Base-by-base conservation (phyloP, 64 coral and sea anemone species). In the Pocillopora verrucosa region DNA sequence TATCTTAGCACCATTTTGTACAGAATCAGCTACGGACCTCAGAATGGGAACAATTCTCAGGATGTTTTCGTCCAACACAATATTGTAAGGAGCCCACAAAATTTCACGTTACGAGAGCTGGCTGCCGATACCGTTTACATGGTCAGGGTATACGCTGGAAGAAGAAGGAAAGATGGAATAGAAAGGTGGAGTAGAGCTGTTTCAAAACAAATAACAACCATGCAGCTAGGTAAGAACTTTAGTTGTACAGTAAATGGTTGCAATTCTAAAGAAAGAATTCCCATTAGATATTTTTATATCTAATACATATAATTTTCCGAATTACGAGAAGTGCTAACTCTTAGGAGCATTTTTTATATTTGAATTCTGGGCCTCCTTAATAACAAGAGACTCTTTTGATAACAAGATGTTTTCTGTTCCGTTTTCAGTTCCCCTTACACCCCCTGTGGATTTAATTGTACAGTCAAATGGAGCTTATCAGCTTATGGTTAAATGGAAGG, bases 401-500 rank as follows among this genome's bases (percentile, higher is more conserved):
- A 37, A 17, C 13, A 36, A 3, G 11, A 51, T 13, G 2, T 76
- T n/a, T 41, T 5, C 74, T 74, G 22, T n/a, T 11, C 16, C 22
- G 78, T 87, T 87, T 79, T 15, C 16, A 92, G 90, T 87, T 59
- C 90, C 90, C 19, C 38, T 76, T 2, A 61, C 84, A 37, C 90
- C 82, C 5, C 90, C 90, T 38, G 15, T 87, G 45, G 90, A 86
- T 69, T 86, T 92, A 36, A 51, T 36, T 16, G 76, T 86, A 3
- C 61, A 70, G 15, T 77, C 90, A 3, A 92, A 77, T 72, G 90
- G 90, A 45, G 78, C 90, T 22, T 76, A 68, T 72, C 83, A 86
- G 64, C 70, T 92, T 26, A 87, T 92, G 57, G 75, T 79, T 6
- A 86, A 92, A 80, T 92, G 90, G 90, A 87, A 92, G 90, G 90